Conservation (phyloP, 2,797 vertebrate genomes). For the Diplodus sargus region DNA sequence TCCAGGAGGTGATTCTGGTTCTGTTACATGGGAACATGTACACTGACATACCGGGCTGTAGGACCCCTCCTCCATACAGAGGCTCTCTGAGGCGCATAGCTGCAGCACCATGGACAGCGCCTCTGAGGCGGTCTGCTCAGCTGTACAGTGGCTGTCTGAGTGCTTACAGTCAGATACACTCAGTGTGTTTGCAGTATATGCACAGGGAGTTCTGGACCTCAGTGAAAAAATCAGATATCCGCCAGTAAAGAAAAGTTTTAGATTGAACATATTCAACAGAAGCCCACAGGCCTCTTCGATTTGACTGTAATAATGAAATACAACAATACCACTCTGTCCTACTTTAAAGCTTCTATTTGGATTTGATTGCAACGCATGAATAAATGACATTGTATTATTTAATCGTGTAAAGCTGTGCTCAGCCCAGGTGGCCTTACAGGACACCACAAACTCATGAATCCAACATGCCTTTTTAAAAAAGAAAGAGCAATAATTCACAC, state of each 20-base stretch:
- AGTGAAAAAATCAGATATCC: background rate
- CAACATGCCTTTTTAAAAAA: background rate
- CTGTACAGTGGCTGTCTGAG: background rate
- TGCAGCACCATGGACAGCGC: constrained; percentile 77
- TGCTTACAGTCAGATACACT: too few species aligned
- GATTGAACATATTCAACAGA: too few species aligned
- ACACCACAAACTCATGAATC: background rate
- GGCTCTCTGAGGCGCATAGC: constrained; percentile 37
- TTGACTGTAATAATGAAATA: too few species aligned
- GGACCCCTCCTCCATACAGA: constrained; percentile 20
- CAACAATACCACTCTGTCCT: too few species aligned
- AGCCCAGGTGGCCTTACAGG: too few species aligned
- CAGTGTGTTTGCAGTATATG: background rate
- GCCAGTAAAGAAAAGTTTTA: too few species aligned
- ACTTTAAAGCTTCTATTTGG: too few species aligned
- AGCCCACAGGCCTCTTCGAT: too few species aligned
- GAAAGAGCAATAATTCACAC: background rate
- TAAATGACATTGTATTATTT: too few species aligned
- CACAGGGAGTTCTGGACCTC: background rate
- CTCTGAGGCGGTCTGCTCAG: constrained; percentile 7
- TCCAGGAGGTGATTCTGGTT: background rate
- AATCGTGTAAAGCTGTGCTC: too few species aligned
- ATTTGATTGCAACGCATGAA: too few species aligned
- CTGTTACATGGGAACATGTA: background rate
- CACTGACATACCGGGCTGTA: background rate